Evolutionary conservation across 2,888 invertebrate species (phyloP).

Genomic region (Laspeyria flexula): DNA sequence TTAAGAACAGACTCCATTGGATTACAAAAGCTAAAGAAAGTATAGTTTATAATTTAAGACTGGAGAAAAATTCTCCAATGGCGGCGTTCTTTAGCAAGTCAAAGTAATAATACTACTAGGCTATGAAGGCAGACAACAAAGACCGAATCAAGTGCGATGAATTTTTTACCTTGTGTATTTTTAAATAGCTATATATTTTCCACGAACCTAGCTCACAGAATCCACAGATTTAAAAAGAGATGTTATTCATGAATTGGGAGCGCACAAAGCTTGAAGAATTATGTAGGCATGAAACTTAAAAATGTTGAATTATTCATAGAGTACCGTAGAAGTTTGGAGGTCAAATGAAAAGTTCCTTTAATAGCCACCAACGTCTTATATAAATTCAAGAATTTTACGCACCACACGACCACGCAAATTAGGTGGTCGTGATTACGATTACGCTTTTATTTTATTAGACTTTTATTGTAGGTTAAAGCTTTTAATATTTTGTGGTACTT

Average conservation of each 20-base stretch:
- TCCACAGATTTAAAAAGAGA: conserved; percentile 19
- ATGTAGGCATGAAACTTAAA: conserved; percentile 28
- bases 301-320: conserved; percentile 43
- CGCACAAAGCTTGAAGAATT: conserved; percentile 30
- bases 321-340: conserved; percentile 32
- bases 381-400: conserved; percentile 15
- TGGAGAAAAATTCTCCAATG: too few relatives aligned
- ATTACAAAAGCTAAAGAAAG: too few relatives aligned
- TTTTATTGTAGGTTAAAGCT: too few relatives aligned
- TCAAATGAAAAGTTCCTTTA: conserved; percentile 25
- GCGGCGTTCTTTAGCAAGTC: too few relatives aligned
- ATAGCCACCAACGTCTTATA: conserved; percentile 15
- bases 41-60: too few relatives aligned
- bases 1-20: too few relatives aligned
- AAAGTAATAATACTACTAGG: too few relatives aligned
- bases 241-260: conserved; percentile 26
- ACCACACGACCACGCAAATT: not conserved
- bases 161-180: too few relatives aligned
- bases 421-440: too few relatives aligned
- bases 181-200: not conserved
- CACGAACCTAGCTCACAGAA: not conserved
- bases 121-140: too few relatives aligned
- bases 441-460: not conserved
- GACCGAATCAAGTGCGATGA: too few relatives aligned
- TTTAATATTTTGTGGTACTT: too few relatives aligned